Conservation (phyloP, 2,797 vertebrate genomes). For the Peromyscus nudipes region DNA sequence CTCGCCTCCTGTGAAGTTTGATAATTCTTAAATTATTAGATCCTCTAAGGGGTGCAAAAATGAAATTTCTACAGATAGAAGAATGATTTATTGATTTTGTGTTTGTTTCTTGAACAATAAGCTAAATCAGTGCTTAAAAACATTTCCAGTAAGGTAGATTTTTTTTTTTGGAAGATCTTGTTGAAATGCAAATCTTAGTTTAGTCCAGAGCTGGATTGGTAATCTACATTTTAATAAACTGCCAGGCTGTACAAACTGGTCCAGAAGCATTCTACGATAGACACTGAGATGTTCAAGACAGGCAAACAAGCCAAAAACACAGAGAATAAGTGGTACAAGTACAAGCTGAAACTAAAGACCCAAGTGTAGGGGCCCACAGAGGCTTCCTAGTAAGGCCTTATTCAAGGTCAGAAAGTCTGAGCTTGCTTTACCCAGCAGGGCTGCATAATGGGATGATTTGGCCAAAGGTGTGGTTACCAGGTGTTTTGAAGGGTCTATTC, state of each 20-base stretch:
- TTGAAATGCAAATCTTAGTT: background rate
- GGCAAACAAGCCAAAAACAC: background rate
- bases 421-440: no score
- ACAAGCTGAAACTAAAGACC: background rate
- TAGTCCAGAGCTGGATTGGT: background rate
- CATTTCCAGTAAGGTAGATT: background rate
- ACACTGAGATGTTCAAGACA: background rate
- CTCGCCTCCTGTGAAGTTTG: background rate
- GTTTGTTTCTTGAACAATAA: background rate
- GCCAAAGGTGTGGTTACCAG: no score
- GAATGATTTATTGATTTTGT: background rate
- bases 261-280: background rate
- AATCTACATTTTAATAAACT: background rate
- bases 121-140: background rate
- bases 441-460: no score
- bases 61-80: background rate
- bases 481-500: no score
- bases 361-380: no score
- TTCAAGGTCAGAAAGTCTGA: no score
- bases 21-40: background rate
- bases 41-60: background rate
- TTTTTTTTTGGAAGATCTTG: background rate
- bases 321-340: background rate
- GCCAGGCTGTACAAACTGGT: accelerated
- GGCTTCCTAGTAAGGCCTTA: no score